Percentiles rank a stretch among this genome's conserved stretches.
These are phyloP conservation scores for Nasonia oneida DNA, from an alignment of 2,888 invertebrate genomes.

Conservation along the genomic window DNA sequence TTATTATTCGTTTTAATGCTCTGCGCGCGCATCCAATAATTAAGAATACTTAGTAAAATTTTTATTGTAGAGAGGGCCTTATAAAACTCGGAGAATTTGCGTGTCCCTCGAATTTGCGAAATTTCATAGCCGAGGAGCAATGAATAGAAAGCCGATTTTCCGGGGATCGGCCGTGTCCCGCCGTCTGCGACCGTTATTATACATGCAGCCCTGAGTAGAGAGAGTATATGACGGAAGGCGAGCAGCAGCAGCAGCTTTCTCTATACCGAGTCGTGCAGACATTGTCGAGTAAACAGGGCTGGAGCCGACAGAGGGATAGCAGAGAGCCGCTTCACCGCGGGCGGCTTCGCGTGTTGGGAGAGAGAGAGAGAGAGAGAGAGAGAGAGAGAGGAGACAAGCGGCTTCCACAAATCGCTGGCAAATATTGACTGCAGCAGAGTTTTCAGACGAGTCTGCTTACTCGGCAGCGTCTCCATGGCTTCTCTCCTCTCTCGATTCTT, in stretches of 20 bases:
- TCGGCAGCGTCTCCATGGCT: neutral
- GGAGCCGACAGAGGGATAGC: neutral
- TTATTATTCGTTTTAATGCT: too few relatives aligned
- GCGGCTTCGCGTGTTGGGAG: neutral
- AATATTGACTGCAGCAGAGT: slow-evolving; percentile 67
- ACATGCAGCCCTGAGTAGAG: neutral
- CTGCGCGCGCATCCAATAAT: too few relatives aligned
- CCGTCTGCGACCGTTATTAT: too few relatives aligned
- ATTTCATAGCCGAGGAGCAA: too few relatives aligned
- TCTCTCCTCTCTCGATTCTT: neutral
- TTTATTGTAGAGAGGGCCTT: too few relatives aligned
- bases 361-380: too few relatives aligned
- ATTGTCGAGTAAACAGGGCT: slow-evolving; percentile 38
- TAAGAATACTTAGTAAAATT: too few relatives aligned
- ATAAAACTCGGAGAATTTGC: too few relatives aligned
- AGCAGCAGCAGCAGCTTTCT: slow-evolving; percentile 15
- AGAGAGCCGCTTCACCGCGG: neutral
- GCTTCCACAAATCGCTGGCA: slow-evolving; percentile 65
- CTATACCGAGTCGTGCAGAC: slow-evolving; percentile 9
- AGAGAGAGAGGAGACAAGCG: slow-evolving; percentile 48
- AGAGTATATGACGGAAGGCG: neutral
- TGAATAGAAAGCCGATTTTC: too few relatives aligned
- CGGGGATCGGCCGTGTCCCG: too few relatives aligned
- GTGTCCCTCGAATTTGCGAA: too few relatives aligned
- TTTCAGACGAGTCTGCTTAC: slow-evolving; percentile 53